A percentile compares a stretch with the other conserved stretches of the same genome.
Evolutionary conservation across 2,113 vertebrate species (phyloP).

Genomic region (Pelusios castaneus): DNA sequence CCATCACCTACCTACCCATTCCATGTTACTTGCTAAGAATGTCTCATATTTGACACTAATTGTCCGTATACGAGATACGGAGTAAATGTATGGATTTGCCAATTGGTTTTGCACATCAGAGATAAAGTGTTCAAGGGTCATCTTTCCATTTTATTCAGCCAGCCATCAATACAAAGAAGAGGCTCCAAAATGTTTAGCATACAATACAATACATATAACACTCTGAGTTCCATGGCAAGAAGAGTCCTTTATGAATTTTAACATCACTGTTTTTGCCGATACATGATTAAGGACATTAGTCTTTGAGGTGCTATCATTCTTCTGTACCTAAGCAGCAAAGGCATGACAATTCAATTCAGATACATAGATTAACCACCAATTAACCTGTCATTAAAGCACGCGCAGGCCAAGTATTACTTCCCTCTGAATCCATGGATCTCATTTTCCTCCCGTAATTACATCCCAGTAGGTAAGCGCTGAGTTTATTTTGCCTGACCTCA

Average conservation of each 20-base stretch:
- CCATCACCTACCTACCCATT: not conserved
- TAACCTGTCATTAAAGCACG: not conserved
- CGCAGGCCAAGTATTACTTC: not conserved
- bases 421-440: not conserved
- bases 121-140: accelerated
- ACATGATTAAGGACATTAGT: not conserved
- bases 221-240: accelerated
- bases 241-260: not conserved
- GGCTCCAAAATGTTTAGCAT: not conserved
- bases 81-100: not conserved
- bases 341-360: slow-evolving; percentile 28
- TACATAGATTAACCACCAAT: not conserved
- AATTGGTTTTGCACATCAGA: not conserved
- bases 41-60: not conserved
- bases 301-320: not conserved
- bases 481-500: not conserved
- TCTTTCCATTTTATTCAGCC: not conserved
- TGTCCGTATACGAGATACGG: not conserved
- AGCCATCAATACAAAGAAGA: not conserved
- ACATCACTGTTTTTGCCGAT: not conserved
- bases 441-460: slow-evolving; percentile 33
- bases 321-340: not conserved
- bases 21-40: not conserved
- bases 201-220: not conserved
- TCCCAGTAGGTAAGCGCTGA: not conserved